Percentiles rank a stretch among this genome's conserved stretches.
phyloP scores from a whole-genome alignment of 2,113 vertebrate species.

The Nymphicus hollandicus region DNA sequence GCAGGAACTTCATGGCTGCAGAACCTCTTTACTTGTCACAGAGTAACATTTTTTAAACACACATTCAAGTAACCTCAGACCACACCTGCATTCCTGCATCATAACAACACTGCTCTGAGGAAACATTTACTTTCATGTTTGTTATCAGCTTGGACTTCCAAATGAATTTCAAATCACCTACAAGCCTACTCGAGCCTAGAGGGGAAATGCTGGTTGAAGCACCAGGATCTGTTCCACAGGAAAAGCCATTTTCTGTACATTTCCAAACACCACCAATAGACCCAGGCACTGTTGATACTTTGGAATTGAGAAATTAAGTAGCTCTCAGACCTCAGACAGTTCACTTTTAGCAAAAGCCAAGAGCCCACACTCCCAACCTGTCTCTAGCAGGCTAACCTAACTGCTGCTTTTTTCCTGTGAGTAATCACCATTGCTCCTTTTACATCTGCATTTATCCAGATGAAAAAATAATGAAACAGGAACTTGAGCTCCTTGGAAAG shows the following conservation, averaged over 20 bases:
- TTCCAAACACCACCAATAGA: not conserved
- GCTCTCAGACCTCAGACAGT: not conserved
- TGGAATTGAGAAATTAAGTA: not conserved
- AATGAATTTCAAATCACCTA: not conserved
- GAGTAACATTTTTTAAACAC: not conserved
- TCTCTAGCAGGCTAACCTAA: not conserved
- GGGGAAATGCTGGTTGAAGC: not conserved
- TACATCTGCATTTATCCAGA: not conserved
- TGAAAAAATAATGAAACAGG: not conserved
- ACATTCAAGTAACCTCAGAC: not conserved
- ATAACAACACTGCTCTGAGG: not conserved
- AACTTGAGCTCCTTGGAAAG: not conserved
- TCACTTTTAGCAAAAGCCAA: not conserved
- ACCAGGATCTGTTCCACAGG: not conserved
- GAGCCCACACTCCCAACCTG: not conserved
- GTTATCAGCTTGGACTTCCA: not conserved
- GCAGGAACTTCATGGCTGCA: not conserved
- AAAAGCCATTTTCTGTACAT: not conserved
- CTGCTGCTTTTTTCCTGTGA: not conserved
- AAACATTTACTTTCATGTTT: not conserved
- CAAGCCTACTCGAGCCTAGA: not conserved
- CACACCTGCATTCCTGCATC: not conserved
- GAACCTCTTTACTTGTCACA: not conserved
- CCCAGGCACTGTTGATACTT: not conserved
- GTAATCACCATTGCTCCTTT: not conserved